Percentiles rank a stretch among this genome's conserved stretches.
These are phyloP conservation scores for Gambusia holbrooki DNA, from an alignment of 2,113 vertebrate species.

Conservation along the genomic window DNA sequence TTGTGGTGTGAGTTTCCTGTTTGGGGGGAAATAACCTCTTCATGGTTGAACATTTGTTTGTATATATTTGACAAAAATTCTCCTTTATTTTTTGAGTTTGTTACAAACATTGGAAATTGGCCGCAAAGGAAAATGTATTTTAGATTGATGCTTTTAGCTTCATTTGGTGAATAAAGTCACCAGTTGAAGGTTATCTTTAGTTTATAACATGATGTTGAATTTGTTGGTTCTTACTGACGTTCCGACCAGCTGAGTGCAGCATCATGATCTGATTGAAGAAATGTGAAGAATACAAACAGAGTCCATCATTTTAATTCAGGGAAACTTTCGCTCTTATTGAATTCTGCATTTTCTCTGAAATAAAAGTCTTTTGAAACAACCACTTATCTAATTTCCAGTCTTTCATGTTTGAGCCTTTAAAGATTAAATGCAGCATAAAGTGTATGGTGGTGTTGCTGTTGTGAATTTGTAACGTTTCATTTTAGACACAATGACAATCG, in stretches of 20 bases:
- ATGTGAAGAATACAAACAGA: slow-evolving; percentile 5
- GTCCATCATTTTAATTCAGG: no score
- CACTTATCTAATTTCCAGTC: not conserved
- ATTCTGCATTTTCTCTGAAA: not conserved
- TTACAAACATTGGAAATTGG: slow-evolving; percentile 10
- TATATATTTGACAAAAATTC: not conserved
- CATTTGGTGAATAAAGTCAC: not conserved
- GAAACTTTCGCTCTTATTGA: not conserved
- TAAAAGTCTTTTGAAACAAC: not conserved
- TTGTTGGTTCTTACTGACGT: rapidly evolving
- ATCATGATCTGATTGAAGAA: not conserved
- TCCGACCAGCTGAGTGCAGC: rapidly evolving
- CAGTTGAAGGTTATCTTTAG: rapidly evolving
- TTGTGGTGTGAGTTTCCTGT: not conserved
- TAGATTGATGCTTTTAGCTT: rapidly evolving
- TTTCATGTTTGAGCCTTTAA: no score
- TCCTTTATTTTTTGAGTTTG: not conserved
- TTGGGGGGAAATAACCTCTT: not conserved
- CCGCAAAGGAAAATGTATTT: not conserved
- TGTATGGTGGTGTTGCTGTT: no score
- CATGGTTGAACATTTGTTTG: not conserved
- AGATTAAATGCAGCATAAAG: no score
- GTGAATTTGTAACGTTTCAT: no score
- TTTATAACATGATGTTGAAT: not conserved
- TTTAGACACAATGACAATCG: no score